Base-by-base conservation (phyloP, 2,113 vertebrate genomes). In the Pseudorhombus dupliciocellatus region DNA sequence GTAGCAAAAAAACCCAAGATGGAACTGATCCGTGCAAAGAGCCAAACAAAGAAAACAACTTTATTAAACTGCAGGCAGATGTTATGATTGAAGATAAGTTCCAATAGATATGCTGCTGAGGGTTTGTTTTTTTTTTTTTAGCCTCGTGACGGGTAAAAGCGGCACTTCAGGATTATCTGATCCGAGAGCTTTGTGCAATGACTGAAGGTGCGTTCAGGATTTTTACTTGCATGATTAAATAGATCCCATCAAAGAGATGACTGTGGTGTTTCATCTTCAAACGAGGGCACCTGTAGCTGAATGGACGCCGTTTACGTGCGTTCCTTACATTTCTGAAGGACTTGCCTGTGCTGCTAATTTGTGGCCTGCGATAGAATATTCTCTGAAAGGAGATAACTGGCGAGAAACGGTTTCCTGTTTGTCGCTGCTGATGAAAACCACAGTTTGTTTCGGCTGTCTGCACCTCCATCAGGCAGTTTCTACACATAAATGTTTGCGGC, bases 241-340 rank as follows among this genome's bases (percentile, higher is more conserved):
- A 69, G 37, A 87, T 81, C 75, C 73, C 66, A 76, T 87, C 86
- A 88, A 86, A 87, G 81, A 66, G 72, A 79, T 9, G 48, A 57
- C 48, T 66, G 7, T 1, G 2, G 28, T 70, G 16, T 37, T 65
- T 81, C 7, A 70, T 79, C 68, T 81, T 77, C 70, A 68, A 77
- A 79, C 52, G 14, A 65, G 50, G 48, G 57, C 30, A 74, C 31
- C 78, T 40, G 26, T 2, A 53, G 34, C 48, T 50, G 59, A 73
- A 54, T 31, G 53, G 15, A 37, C n/a, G 30, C 44, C 3, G 14
- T 48, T 50, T 60, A 7, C 1, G 46, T 48, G 22, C 34, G 30
- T 52, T 44, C 7, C 4, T 42, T 9, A 37, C 26, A 24, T 21
- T n/a, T 11, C 22, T 20, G 28, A 56, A 25, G 22, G 67, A 40